These are phyloP conservation scores for Pachliopta kotzebuea DNA, from an alignment of 2,888 invertebrate genomes.

Conservation along the genomic window DNA sequence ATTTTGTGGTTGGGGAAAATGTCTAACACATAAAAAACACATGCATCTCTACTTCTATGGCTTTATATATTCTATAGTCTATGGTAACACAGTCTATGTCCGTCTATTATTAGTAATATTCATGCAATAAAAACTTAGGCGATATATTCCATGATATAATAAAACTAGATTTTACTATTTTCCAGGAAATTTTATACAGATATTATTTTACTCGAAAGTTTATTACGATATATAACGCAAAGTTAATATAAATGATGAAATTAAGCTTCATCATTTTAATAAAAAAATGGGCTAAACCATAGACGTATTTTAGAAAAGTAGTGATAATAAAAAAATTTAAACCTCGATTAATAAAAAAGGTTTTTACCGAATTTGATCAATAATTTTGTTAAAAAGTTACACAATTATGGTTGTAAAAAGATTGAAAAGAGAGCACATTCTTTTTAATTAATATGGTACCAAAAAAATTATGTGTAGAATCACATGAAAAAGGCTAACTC, in stretches of 20 bases:
- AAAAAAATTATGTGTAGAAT: too few species aligned
- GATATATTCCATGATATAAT: background rate
- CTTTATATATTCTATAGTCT: constrained; percentile 48
- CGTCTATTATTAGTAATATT: constrained; percentile 8
- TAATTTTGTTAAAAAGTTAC: too few species aligned
- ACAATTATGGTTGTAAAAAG: too few species aligned
- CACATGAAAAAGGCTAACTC: too few species aligned
- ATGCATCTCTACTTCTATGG: constrained; percentile 75
- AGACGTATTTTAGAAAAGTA: too few species aligned
- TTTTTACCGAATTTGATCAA: too few species aligned
- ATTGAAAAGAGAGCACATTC: too few species aligned
- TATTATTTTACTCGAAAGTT: background rate
- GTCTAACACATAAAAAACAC: constrained; percentile 69
- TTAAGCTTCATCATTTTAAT: too few species aligned
- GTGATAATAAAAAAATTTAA: too few species aligned
- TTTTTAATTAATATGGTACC: too few species aligned
- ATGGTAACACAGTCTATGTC: constrained; percentile 28
- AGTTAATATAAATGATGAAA: background rate
- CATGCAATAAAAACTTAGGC: constrained; percentile 1
- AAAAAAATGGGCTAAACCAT: too few species aligned
- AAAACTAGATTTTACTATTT: background rate
- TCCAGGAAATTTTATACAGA: background rate
- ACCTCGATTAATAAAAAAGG: too few species aligned
- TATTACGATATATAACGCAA: background rate
- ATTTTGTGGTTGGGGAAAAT: constrained; percentile 78